Evolutionary conservation across 2,888 invertebrate species (phyloP).

Genomic region (Cataglyphis albicans): DNA sequence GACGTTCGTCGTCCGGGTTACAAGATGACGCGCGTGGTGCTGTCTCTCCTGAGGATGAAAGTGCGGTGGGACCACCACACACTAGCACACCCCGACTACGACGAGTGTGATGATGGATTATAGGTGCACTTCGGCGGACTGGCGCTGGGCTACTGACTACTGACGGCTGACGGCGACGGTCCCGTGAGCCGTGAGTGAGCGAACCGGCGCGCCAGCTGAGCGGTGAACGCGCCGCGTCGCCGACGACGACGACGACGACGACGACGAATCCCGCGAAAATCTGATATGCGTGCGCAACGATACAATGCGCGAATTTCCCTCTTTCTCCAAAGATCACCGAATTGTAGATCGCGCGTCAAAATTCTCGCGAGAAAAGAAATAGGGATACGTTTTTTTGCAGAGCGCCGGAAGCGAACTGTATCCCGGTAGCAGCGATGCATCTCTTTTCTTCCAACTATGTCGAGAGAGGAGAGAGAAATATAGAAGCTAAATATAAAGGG

Average conservation of each 20-base stretch:
- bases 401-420: slow-evolving; percentile 22
- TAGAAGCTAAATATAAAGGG: slow-evolving; percentile 3
- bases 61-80: slow-evolving; percentile 32
- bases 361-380: background rate
- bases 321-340: slow-evolving; percentile 23
- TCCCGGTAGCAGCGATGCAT: background rate
- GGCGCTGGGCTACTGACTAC: slow-evolving; percentile 72
- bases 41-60: slow-evolving; percentile 55
- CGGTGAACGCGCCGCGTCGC: slow-evolving; percentile 34
- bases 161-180: slow-evolving; percentile 33
- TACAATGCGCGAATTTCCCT: slow-evolving; percentile 56
- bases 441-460: slow-evolving; percentile 10
- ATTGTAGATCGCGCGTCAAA: background rate
- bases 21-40: slow-evolving; percentile 50
- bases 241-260: slow-evolving; percentile 30
- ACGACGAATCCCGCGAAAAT: slow-evolving; percentile 73
- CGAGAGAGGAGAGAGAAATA: background rate
- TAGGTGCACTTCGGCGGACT: slow-evolving; percentile 71
- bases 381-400: background rate
- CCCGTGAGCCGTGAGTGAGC: slow-evolving; percentile 46
- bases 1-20: background rate
- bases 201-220: slow-evolving; percentile 37
- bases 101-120: slow-evolving; percentile 44
- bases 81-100: slow-evolving; percentile 30
- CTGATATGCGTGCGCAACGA: slow-evolving; percentile 71